Conservation (phyloP, 2,888 invertebrate genomes). For the Malachius bipustulatus region DNA sequence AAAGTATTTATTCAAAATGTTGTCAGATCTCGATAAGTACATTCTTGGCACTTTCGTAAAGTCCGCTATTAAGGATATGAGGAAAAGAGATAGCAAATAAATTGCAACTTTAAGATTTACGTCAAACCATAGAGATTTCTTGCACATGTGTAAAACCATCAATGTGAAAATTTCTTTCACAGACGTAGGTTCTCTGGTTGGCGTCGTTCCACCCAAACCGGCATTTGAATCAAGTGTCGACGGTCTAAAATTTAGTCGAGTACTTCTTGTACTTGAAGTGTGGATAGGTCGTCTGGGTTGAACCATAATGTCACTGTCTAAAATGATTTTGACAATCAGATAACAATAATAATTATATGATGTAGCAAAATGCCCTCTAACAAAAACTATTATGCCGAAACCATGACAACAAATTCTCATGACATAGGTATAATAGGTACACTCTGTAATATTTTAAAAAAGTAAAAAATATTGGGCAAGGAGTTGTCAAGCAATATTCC, state of each 20-base stretch:
- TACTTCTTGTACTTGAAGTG: constrained; percentile 12
- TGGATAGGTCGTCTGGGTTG: background rate
- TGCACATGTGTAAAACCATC: constrained; percentile 77
- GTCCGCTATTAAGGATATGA: constrained; percentile 77
- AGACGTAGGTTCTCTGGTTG: constrained; percentile 73
- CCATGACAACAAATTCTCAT: too few species aligned
- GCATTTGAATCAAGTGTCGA: constrained; percentile 31
- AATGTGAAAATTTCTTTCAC: constrained; percentile 68
- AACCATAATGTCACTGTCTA: too few species aligned
- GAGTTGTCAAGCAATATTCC: too few species aligned
- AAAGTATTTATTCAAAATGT: constrained; percentile 84
- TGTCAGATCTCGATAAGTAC: constrained; percentile 85
- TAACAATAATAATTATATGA: too few species aligned
- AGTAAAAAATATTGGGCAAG: too few species aligned
- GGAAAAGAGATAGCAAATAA: constrained; percentile 71
- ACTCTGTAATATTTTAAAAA: too few species aligned
- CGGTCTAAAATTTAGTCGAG: constrained; percentile 49
- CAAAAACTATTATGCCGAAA: too few species aligned
- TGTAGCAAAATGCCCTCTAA: too few species aligned
- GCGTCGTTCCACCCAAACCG: constrained; percentile 56
- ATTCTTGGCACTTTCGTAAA: constrained; percentile 70
- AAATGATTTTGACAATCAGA: too few species aligned
- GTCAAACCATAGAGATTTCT: constrained; percentile 77
- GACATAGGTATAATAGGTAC: too few species aligned
- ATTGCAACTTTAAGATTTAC: constrained; percentile 74